A percentile compares a stretch with the other conserved stretches of the same genome.
Conservation (phyloP, 2,888 invertebrate species). For the Napeogenes sylphis region DNA sequence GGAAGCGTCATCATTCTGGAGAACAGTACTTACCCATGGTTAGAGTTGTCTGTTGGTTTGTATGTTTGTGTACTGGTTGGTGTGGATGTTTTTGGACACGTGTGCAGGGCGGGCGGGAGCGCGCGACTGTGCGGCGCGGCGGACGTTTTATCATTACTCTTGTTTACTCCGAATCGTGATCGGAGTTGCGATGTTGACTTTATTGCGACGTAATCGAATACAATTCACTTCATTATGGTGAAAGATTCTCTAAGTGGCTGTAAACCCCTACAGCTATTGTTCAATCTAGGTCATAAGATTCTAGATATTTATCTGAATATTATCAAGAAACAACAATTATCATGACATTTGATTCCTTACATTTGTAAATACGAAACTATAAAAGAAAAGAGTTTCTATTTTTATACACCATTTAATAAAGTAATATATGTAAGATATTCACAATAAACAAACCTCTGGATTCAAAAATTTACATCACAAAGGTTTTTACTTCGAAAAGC, state of each 20-base stretch:
- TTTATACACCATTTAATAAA: too few species aligned
- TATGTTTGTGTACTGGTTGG: slow-evolving; percentile 6
- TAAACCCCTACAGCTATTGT: slow-evolving; percentile 20
- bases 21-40: slow-evolving; percentile 43
- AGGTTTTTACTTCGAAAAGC: too few species aligned
- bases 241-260: slow-evolving; percentile 25
- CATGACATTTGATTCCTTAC: too few species aligned
- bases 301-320: too few species aligned
- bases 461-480: too few species aligned
- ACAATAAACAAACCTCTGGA: too few species aligned
- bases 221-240: slow-evolving; percentile 46
- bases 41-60: slow-evolving; percentile 8
- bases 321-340: too few species aligned
- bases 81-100: slow-evolving; percentile 12
- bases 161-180: slow-evolving; percentile 67
- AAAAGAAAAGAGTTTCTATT: too few species aligned
- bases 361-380: too few species aligned
- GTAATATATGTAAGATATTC: too few species aligned
- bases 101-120: slow-evolving; percentile 58
- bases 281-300: neutral
- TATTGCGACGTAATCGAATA: slow-evolving; percentile 41
- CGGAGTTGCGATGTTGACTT: slow-evolving; percentile 53
- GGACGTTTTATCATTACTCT: slow-evolving; percentile 63
- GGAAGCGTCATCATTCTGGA: neutral
- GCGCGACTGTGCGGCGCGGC: slow-evolving; percentile 62